Conservation (phyloP, 2,113 vertebrate genomes). For the Perognathus longimembris region DNA sequence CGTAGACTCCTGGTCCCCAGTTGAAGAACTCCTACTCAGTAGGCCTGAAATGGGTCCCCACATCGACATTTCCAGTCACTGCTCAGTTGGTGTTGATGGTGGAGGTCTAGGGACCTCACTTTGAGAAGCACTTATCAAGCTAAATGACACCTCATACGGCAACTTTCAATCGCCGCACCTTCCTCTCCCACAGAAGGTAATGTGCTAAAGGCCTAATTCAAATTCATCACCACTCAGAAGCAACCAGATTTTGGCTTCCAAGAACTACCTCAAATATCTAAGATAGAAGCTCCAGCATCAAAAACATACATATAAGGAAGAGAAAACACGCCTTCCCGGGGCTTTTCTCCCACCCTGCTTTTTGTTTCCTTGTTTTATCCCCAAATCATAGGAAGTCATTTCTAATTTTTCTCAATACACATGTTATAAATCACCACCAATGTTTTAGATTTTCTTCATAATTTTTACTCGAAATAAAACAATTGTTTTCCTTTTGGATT, state of each 20-base stretch:
- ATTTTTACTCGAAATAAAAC: conserved; percentile 52
- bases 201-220: not conserved
- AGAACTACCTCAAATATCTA: conserved; percentile 51
- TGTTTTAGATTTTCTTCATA: conserved; percentile 44
- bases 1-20: not conserved
- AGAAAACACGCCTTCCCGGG: conserved; percentile 31
- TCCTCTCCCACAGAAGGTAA: conserved; percentile 56
- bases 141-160: conserved; percentile 21
- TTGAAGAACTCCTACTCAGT: not conserved
- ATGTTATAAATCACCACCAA: not conserved
- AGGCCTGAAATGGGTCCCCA: not conserved
- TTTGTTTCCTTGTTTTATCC: conserved; percentile 16
- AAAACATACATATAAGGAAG: conserved; percentile 14
- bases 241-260: not conserved
- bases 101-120: not conserved
- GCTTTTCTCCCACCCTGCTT: not conserved
- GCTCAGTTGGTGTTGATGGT: not conserved
- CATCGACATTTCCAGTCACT: conserved; percentile 44
- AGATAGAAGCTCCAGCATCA: conserved; percentile 39
- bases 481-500: conserved; percentile 56
- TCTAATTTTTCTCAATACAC: conserved; percentile 46
- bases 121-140: conserved; percentile 49
- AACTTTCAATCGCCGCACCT: conserved; percentile 34
- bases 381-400: conserved; percentile 35
- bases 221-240: conserved; percentile 40